Evolutionary conservation across 53 echinoderm and acorn worm species (phyloP), one percentile per base, ranked within the genome.

Genomic region (Stichopus horrens): DNA sequence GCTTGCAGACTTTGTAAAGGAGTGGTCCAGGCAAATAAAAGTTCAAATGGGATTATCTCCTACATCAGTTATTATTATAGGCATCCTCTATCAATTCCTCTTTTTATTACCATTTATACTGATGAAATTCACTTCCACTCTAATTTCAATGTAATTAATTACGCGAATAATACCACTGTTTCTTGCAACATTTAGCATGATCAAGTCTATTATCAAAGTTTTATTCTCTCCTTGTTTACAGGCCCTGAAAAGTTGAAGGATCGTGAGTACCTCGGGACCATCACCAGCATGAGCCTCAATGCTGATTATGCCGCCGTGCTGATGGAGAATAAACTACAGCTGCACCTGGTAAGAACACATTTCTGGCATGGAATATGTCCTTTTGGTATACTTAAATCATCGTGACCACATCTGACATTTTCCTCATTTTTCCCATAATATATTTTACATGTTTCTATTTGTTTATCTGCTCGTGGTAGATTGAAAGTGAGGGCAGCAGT

Each of bases 191-290:
- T 13, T 63, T 37, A 75, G 75, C 21, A 75, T 18, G 75, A 75
- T 5, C 75, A 75, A 75, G 75, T 5, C 5, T 21, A 79, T 79
- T 52, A 52, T 52, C 57, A 79, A 6, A 52, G 52, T 79, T 79
- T 79, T 52, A 10, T 5, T 78, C 54, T 52, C 71, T 80, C 63
- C 55, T 76, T 76, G n/a, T 19, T 88, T 79, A 0, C 59, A 97
- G 97, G 97, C 75, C 94, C 94, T 9, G 97, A 97, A 86, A 99
- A 93, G 86, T 55, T 99, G 89, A 93, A 93, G 58, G 99, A 99
- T 85, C 88, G 92, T 55, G 99, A 99, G 81, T 99, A 99, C 76
- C 93, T 99, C 10, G 99, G 99, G 16, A 99, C 99, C 4, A 96
- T 99, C 58, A 93, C 92, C 82, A 93, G 90, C 80, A 99, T 99